Base-by-base conservation (phyloP, 2,888 invertebrate species). In the Nematopogon swammerdamellus region DNA sequence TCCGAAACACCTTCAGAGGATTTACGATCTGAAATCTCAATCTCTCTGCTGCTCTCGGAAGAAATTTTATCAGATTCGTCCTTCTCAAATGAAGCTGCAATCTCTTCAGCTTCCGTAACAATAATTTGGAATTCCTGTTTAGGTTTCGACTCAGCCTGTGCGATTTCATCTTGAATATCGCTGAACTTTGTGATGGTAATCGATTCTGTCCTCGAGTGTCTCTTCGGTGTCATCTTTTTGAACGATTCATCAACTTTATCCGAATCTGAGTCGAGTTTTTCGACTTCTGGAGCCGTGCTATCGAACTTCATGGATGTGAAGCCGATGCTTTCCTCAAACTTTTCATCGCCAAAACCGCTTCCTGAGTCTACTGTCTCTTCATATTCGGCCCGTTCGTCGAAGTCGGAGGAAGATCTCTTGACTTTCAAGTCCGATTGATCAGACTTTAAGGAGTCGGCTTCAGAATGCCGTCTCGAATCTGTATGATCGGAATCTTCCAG, bases 61-160 rank as follows among this genome's bases (percentile, higher is more conserved):
- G 80, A 81, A 51, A 81, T 80, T 65, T 75, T 81, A 55, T 80
- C 80, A 0, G 80, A 80, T 56, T 80, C 80, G 54, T 80, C 80
- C 59, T 69, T 76, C 2, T 80, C 80, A 55, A 65, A 69, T 2
- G 80, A 80, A 50, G 57, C 68, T 44, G 73, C 73, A 18, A 70
- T 55, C 55, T 80, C 80, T 58, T 77, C 77, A 11, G 80, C 80
- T 63, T 80, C 76, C 4, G 80, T 80, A 0, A 81, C 74, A 55
- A 80, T 57, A 48, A 80, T 69, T 60, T 80, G 80, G 43, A 75
- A 72, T 55, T 80, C 76, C 54, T 75, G 75, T 60, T 71, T 75
- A 11, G 61, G 54, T 53, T 66, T 65, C n/a, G 64, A 51, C 6
- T 59, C 18, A 11, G 50, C 46, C 45, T 52, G 49, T 36, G 71